A percentile compares a stretch with the other conserved stretches of the same genome.
phyloP scores from a whole-genome alignment of 2,888 invertebrate species.

The Trypoxylon attenuatum region DNA sequence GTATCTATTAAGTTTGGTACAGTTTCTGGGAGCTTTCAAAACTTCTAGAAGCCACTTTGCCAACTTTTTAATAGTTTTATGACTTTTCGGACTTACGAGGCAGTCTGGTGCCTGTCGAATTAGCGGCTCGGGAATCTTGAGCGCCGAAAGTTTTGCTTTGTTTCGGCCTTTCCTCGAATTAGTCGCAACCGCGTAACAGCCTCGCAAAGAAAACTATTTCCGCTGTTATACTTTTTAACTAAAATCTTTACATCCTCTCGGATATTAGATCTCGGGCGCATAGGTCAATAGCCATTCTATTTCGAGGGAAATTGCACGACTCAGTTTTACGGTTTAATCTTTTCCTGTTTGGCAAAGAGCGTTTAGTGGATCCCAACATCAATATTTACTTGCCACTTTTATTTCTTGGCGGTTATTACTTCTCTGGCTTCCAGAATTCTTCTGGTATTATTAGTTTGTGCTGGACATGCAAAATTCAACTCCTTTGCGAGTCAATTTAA shows the following conservation, averaged over 20 bases:
- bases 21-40: constrained; percentile 29
- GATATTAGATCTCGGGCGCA: background rate
- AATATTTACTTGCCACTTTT: too few species aligned
- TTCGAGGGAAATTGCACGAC: background rate
- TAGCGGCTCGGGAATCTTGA: constrained; percentile 27
- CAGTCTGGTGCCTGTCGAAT: constrained; percentile 35
- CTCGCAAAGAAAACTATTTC: constrained; percentile 8
- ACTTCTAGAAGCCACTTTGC: constrained; percentile 31
- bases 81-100: constrained; percentile 40
- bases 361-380: too few species aligned
- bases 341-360: background rate
- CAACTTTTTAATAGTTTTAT: constrained; percentile 54
- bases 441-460: too few species aligned
- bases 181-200: constrained; percentile 5
- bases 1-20: constrained; percentile 44
- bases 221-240: background rate
- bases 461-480: too few species aligned
- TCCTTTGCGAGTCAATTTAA: too few species aligned
- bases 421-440: too few species aligned
- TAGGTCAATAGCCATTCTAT: background rate
- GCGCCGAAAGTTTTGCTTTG: constrained; percentile 25
- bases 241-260: background rate
- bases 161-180: background rate
- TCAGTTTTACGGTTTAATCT: background rate
- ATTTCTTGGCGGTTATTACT: too few species aligned